phyloP scores from a whole-genome alignment of 1,140 invertebrate genomes.

The Octopus bimaculoides region DNA sequence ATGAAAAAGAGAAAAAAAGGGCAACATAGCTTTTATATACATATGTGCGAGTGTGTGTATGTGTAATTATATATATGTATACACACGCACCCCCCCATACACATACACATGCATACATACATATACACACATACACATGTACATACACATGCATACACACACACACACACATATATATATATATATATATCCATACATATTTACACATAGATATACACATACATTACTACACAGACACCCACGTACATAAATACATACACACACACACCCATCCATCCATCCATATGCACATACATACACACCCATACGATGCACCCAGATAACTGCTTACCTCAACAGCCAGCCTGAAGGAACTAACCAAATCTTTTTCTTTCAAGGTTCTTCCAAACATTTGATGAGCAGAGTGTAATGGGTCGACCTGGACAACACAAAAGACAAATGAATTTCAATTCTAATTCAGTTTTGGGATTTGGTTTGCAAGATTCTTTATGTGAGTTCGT shows the following conservation, averaged over 20 bases:
- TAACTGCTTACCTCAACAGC: too few species aligned
- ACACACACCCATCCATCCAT: background rate
- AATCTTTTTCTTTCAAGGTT: too few species aligned
- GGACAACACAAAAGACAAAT: too few species aligned
- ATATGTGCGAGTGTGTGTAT: background rate
- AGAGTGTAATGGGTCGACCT: too few species aligned
- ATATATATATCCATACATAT: background rate
- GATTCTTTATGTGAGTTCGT: too few species aligned
- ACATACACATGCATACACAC: background rate
- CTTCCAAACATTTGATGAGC: too few species aligned
- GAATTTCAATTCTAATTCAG: too few species aligned
- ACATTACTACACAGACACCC: background rate
- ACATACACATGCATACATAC: background rate
- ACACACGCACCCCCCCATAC: background rate
- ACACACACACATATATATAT: background rate
- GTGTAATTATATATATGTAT: background rate
- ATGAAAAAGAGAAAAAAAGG: too few species aligned
- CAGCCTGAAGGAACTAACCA: too few species aligned
- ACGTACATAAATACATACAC: background rate
- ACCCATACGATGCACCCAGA: too few species aligned
- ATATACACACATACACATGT: background rate
- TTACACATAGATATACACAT: background rate
- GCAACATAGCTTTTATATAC: background rate
- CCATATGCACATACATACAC: too few species aligned
- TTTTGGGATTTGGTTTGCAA: too few species aligned